A percentile compares a stretch with the other conserved stretches of the same genome.
Evolutionary conservation across 2,113 vertebrate genomes (phyloP).

Genomic region (Centropus bengalensis): DNA sequence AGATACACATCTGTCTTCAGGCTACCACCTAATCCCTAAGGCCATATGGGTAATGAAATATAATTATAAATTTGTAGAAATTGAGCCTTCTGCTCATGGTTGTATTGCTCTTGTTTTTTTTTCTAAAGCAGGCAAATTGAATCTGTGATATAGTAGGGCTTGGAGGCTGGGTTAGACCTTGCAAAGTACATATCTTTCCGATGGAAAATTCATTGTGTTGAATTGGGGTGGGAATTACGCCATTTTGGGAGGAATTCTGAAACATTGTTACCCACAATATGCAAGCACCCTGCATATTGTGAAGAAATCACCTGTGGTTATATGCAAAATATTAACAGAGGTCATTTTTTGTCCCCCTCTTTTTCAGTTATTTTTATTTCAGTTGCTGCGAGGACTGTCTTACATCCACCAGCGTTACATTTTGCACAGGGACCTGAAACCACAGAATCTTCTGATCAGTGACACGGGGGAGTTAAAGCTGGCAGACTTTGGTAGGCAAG

Average conservation of each 20-base stretch:
- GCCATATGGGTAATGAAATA: slow-evolving; percentile 54
- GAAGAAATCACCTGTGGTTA: slow-evolving; percentile 64
- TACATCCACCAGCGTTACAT: slow-evolving; percentile 98
- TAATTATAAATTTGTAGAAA: slow-evolving; percentile 59
- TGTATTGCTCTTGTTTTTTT: slow-evolving; percentile 44
- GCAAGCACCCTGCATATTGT: slow-evolving; percentile 37
- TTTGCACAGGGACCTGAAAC: slow-evolving; percentile 96
- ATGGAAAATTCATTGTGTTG: background rate
- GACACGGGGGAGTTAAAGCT: slow-evolving; percentile 97
- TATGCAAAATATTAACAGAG: slow-evolving; percentile 75
- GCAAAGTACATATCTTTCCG: slow-evolving; percentile 9
- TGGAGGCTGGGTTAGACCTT: slow-evolving; percentile 3
- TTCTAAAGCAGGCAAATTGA: slow-evolving; percentile 11
- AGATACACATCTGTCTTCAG: slow-evolving; percentile 69
- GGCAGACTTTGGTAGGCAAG: slow-evolving; percentile 93
- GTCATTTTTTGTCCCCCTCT: slow-evolving; percentile 71
- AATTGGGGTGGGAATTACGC: background rate
- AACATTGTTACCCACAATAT: slow-evolving; percentile 40
- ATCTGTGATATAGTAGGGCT: background rate
- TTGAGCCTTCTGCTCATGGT: slow-evolving; percentile 35
- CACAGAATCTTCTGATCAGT: slow-evolving; percentile 97
- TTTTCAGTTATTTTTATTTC: slow-evolving; percentile 94
- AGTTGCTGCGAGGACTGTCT: slow-evolving; percentile 94
- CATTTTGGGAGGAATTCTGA: slow-evolving; percentile 43
- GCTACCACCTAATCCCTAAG: slow-evolving; percentile 63